Evolutionary conservation across 2,113 vertebrate genomes (phyloP).

Genomic region (Cyphomyrus plagiostoma): DNA sequence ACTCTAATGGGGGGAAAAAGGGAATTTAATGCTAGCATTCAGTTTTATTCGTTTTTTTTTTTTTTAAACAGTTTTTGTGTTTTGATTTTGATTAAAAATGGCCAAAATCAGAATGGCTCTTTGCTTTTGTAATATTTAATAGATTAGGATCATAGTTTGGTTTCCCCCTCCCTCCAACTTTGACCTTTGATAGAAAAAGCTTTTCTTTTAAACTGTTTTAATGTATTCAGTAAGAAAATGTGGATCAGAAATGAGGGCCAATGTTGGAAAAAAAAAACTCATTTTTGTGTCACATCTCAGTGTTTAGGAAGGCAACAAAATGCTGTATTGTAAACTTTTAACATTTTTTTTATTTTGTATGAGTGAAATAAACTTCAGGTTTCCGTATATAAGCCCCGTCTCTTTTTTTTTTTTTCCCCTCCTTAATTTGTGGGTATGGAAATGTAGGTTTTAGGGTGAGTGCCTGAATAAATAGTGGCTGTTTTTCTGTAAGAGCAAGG

Average conservation of each 20-base stretch:
- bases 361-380: conserved; percentile 69
- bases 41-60: background rate
- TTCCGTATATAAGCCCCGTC: conserved; percentile 43
- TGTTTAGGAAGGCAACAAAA: conserved; percentile 34
- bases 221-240: conserved; percentile 42
- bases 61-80: background rate
- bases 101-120: background rate
- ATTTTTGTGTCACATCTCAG: conserved; percentile 47
- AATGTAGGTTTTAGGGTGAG: background rate
- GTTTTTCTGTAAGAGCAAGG: background rate
- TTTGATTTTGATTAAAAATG: background rate
- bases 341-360: conserved; percentile 72
- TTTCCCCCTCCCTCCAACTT: background rate
- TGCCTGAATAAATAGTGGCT: background rate
- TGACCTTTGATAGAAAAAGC: conserved; percentile 14
- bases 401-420: background rate
- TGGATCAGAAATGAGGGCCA: conserved; percentile 9
- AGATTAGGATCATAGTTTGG: conserved; percentile 27
- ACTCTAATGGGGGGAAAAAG: background rate
- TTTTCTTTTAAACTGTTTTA: conserved; percentile 61
- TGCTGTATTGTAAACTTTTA: conserved; percentile 66
- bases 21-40: background rate
- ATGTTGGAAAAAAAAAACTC: conserved; percentile 10
- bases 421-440: background rate
- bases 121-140: conserved; percentile 16